A percentile compares a stretch with the other conserved stretches of the same genome.
phyloP scores from a whole-genome alignment of 2,888 invertebrate genomes.

The Eupithecia centaureata region DNA sequence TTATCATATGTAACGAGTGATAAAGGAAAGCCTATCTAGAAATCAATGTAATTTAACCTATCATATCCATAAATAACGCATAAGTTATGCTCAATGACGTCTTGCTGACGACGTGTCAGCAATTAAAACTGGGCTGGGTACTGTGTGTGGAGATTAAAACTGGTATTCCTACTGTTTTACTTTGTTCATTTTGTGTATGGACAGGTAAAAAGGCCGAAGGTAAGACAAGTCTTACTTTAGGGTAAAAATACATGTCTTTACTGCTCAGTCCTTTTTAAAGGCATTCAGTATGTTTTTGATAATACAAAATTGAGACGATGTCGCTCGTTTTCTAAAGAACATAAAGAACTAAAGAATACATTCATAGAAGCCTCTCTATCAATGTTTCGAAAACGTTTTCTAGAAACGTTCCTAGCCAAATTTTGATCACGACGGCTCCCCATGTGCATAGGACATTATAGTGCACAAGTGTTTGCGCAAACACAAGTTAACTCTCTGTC shows the following conservation, averaged over 20 bases:
- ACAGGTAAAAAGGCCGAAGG: no score
- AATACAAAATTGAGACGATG: no score
- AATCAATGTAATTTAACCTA: constrained; percentile 15
- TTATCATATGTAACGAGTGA: constrained; percentile 1
- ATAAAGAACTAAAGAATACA: background rate
- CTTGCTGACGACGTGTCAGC: background rate
- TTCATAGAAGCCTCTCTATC: background rate
- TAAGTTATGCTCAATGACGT: background rate
- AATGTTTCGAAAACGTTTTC: background rate
- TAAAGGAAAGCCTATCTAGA: constrained; percentile 14
- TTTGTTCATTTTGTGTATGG: no score
- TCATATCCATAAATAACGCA: constrained; percentile 3
- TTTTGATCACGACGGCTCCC: background rate
- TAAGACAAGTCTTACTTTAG: no score
- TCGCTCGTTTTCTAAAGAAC: no score
- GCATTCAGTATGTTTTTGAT: no score
- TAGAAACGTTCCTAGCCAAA: background rate
- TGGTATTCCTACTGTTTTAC: no score
- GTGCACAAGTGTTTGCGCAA: no score
- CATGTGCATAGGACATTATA: background rate
- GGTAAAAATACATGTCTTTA: no score
- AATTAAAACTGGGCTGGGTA: no score
- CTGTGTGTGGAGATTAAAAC: no score
- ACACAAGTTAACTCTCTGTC: background rate
- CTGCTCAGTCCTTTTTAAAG: no score